Conservation (phyloP, 2,888 invertebrate species). For the Lapara coniferarum region DNA sequence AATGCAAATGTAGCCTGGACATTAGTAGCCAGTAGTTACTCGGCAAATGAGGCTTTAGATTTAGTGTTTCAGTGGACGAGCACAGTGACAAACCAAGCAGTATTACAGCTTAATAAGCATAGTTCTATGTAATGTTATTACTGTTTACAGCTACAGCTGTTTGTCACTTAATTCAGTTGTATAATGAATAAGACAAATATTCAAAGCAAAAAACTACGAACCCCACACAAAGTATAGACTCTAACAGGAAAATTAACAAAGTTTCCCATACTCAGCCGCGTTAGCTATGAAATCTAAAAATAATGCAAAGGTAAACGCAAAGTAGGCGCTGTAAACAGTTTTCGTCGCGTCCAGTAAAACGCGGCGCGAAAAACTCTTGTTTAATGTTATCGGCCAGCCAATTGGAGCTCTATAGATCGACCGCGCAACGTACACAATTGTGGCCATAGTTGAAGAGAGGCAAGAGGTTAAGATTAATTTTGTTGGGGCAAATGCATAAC, state of each 20-base stretch:
- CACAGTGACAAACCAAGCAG: too few relatives aligned
- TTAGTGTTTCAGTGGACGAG: too few relatives aligned
- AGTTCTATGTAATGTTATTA: too few relatives aligned
- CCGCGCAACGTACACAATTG: constrained; percentile 28
- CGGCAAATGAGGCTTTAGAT: too few relatives aligned
- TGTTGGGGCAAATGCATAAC: background rate
- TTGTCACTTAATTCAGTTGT: too few relatives aligned
- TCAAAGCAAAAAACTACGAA: too few relatives aligned
- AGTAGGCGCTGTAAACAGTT: constrained; percentile 26
- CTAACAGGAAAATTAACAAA: background rate
- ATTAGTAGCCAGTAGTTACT: too few relatives aligned
- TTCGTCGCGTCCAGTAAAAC: constrained; percentile 36
- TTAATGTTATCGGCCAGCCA: constrained; percentile 37
- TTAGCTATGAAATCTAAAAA: constrained; percentile 12
- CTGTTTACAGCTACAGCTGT: too few relatives aligned
- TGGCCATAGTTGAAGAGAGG: constrained; percentile 9
- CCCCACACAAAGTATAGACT: background rate
- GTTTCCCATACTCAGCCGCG: background rate
- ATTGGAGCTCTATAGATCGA: constrained; percentile 32
- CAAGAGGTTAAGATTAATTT: background rate
- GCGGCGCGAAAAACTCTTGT: constrained; percentile 30
- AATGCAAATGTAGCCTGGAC: too few relatives aligned
- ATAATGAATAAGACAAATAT: too few relatives aligned
- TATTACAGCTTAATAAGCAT: too few relatives aligned
- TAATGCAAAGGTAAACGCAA: constrained; percentile 22